Percentiles rank a stretch among this genome's conserved stretches.
Conservation (phyloP, 1,140 invertebrate species). For the Stratiolaelaps scimitus region DNA sequence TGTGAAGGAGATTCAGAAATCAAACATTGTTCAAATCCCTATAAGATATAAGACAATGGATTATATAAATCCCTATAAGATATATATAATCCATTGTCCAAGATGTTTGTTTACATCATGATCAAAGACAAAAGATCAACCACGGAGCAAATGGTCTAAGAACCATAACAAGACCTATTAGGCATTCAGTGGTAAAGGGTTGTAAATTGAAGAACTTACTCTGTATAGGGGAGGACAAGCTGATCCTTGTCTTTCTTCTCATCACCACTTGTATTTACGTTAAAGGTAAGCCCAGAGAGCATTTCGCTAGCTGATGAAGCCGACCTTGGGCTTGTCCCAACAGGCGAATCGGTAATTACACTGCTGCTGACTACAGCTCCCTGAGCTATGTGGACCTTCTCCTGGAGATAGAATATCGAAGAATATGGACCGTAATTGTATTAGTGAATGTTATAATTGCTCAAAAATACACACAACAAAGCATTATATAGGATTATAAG, state of each 20-base stretch:
- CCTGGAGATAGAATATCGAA: no score
- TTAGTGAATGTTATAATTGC: no score
- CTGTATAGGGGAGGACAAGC: constrained; percentile 17
- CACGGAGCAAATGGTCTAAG: neutral
- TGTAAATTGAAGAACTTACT: neutral
- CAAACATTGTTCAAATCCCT: no score
- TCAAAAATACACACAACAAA: no score
- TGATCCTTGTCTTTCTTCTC: constrained; percentile 12
- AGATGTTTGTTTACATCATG: neutral
- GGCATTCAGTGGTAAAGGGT: neutral
- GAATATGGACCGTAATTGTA: no score
- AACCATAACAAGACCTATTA: neutral
- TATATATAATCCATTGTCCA: neutral
- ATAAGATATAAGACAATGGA: no score
- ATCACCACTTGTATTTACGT: neutral
- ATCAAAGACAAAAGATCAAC: neutral
- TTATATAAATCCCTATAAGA: no score
- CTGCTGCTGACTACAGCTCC: no score
- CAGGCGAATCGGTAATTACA: no score
- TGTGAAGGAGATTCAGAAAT: neutral
- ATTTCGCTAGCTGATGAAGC: neutral
- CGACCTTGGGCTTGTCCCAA: no score
- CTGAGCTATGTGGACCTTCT: no score
- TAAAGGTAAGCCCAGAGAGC: constrained; percentile 3
- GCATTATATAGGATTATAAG: no score